Evolutionary conservation across 2,888 invertebrate species (phyloP), one percentile per base, ranked within the genome.

Genomic region (Thymelicus sylvestris): DNA sequence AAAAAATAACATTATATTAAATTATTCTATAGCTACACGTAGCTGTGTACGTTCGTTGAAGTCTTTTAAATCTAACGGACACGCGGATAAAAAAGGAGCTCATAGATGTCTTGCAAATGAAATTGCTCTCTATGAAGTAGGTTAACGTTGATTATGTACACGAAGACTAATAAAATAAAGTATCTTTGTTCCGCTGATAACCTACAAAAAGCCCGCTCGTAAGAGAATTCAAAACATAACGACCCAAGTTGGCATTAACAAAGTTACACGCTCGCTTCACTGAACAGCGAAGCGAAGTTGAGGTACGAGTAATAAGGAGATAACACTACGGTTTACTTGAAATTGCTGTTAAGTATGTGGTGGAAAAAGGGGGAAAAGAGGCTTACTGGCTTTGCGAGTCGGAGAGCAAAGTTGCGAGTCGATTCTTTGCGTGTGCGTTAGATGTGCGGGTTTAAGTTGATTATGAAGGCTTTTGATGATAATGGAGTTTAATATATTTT

Each of bases 301-400:
- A 75, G 75, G 78, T 55, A 55, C 55, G 55, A 55, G 55, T 80
- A 80, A 82, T 83, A 78, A 74, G 79, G 67, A 87, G 84, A 85
- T 88, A 86, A 86, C 85, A 82, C 79, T 74, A 74, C 75, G 80
- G 82, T 79, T 81, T 82, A 83, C 84, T 85, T 80, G 81, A 85
- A 88, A 89, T 91, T 88, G 86, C 85, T 85, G 86, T 84, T 92
- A 92, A 91, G 92, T 91, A 89, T 90, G 89, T 89, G 90, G 88
- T 85, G 85, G 83, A 86, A 88, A 86, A 87, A 89, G 87, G 86
- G 84, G 86, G 87, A 80, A 86, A 86, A 88, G 87, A 84, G 86
- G 91, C 91, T 92, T 91, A 91, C 80, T 76, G 86, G 87, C 89
- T 91, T 92, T 87, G 79, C 80, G 62, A 82, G 41, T 55, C 68